A percentile compares a stretch with the other conserved stretches of the same genome.
Evolutionary conservation across 2,113 vertebrate genomes (phyloP).

Genomic region (Junco hyemalis): DNA sequence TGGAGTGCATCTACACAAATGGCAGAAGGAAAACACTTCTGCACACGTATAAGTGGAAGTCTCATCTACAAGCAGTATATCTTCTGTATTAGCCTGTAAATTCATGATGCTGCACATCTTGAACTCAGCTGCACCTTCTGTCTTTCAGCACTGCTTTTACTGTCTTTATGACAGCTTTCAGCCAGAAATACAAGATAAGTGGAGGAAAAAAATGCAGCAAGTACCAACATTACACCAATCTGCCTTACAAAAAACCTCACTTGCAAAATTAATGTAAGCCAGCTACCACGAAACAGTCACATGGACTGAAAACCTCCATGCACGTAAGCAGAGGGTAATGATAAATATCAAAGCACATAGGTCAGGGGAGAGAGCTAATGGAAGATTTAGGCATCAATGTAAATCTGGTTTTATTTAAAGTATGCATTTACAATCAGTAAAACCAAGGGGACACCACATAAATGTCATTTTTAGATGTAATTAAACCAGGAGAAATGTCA

Average conservation of each 20-base stretch:
- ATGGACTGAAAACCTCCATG: background rate
- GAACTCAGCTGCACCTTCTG: constrained; percentile 16
- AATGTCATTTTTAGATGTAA: background rate
- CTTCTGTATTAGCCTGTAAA: background rate
- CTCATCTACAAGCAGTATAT: background rate
- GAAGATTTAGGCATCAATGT: background rate
- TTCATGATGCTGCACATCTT: background rate
- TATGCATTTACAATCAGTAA: background rate
- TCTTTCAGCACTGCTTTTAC: background rate
- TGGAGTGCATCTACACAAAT: background rate
- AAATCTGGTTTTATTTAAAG: constrained; percentile 9
- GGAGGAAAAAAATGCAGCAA: background rate
- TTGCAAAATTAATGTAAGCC: background rate
- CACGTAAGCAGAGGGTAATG: background rate
- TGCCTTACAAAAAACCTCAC: background rate
- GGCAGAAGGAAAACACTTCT: constrained; percentile 8
- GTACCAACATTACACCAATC: background rate
- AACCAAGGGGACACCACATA: background rate
- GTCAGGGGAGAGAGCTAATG: background rate
- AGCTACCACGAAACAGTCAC: background rate
- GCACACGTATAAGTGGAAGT: background rate
- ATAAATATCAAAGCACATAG: background rate
- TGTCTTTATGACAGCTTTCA: background rate
- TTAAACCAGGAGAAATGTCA: background rate
- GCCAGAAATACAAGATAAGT: background rate